These are phyloP conservation scores for Lepidurus couesii DNA, from an alignment of 1,140 invertebrate genomes.

Conservation along the genomic window DNA sequence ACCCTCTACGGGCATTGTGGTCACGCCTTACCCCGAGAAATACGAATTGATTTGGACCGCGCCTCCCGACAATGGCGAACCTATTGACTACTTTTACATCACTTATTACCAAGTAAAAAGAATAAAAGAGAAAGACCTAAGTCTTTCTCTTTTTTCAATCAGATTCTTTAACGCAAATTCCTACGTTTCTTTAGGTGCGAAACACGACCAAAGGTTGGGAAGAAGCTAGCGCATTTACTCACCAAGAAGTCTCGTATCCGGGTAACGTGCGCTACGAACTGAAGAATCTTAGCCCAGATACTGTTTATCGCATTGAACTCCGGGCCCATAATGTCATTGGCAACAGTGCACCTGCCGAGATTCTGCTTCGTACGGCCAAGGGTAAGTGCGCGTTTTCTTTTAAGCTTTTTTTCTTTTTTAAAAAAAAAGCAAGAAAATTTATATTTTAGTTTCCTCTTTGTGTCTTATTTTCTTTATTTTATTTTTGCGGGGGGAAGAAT, in stretches of 20 bases:
- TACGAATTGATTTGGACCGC: conserved; percentile 75
- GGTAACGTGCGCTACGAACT: conserved; percentile 60
- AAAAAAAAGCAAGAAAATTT: neutral
- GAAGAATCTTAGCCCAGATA: conserved; percentile 61
- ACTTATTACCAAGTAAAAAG: conserved; percentile 69
- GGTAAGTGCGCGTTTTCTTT: conserved; percentile 47
- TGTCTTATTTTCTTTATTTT: conserved; percentile 21
- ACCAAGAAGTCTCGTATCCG: conserved; percentile 48
- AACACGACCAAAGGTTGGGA: conserved; percentile 50
- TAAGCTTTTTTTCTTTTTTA: neutral
- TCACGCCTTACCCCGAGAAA: conserved; percentile 61
- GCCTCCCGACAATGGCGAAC: conserved; percentile 79
- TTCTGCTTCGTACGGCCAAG: conserved; percentile 73
- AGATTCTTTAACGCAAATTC: no score
- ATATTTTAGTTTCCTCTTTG: conserved; percentile 13
- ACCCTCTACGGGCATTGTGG: conserved; percentile 39
- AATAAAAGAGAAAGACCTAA: neutral
- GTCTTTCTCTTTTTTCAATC: no score
- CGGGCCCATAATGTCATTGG: conserved; percentile 78
- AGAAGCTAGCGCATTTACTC: conserved; percentile 48
- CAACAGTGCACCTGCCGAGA: conserved; percentile 62
- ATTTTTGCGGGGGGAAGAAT: conserved; percentile 13
- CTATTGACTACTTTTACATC: conserved; percentile 74
- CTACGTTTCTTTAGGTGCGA: conserved; percentile 38
- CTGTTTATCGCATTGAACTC: conserved; percentile 72